Base-by-base conservation (phyloP, 2,113 vertebrate genomes). In the Balaeniceps rex region DNA sequence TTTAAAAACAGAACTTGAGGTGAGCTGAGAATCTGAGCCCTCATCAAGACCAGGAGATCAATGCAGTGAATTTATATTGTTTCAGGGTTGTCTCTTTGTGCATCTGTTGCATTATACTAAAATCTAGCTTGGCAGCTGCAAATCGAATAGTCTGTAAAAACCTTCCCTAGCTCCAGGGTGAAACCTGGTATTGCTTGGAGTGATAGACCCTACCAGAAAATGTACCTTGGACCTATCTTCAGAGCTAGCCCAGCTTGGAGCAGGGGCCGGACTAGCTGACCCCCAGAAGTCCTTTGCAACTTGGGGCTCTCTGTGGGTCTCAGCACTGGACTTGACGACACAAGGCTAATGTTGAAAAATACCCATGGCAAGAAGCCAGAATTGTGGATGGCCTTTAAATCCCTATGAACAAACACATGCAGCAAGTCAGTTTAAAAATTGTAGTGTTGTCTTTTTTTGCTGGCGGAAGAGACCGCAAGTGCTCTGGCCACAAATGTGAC, bases 61-160 rank as follows among this genome's bases (percentile, higher is more conserved):
- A 4, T n/a, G 61, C 25, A 49, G 69, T 4, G 9, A 58, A 12
- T 38, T 34, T 12, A 10, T 64, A 2, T 34, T 34, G 29, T 28
- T 82, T n/a, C 29, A 21, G 40, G 26, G 36, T 19, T 72, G 31
- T n/a, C 24, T 93, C 25, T 87, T 14, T n/a, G 17, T 40, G 24
- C 42, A 10, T 36, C 17, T 86, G 1, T 72, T 4, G 0, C 1
- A 0, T 57, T 49, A 12, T 26, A 19, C n/a, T 58, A 18, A 54
- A 55, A 42, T 68, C 22, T 29, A 44, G 26, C 42, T 77, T 22
- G n/a, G 49, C 57, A 86, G 36, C 24, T 29, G 2, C 8, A 16
- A 52, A 38, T 14, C 12, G 12, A 36, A 24, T 34, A 47, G 40
- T 61, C 40, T 11, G 8, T 24, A 14, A 57, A 71, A 71, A 13